These are phyloP conservation scores for Ceraclea dissimilis DNA, from an alignment of 2,888 invertebrate genomes.

Conservation along the genomic window DNA sequence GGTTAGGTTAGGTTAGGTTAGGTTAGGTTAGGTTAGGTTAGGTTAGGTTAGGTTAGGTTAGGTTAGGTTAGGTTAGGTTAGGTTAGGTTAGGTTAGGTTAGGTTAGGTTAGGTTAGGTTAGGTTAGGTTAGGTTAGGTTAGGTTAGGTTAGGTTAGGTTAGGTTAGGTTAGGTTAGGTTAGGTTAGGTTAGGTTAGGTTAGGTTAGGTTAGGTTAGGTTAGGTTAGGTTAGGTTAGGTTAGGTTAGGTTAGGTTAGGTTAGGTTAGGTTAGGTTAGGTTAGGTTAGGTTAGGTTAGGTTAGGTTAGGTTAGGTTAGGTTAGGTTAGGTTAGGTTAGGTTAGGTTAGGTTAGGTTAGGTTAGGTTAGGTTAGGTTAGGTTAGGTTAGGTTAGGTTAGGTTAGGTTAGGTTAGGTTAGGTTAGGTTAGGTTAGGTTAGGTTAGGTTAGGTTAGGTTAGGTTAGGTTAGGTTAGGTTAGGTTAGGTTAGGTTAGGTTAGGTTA, in stretches of 20 bases:
- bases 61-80: constrained; percentile 6
- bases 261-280: constrained; percentile 12
- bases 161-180: constrained; percentile 6
- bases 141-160: constrained; percentile 6
- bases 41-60: constrained; percentile 6
- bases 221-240: constrained; percentile 6
- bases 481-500: constrained; percentile 6
- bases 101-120: constrained; percentile 6
- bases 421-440: constrained; percentile 7
- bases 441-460: constrained; percentile 5
- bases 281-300: constrained; percentile 12
- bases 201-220: constrained; percentile 6
- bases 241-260: constrained; percentile 9
- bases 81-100: constrained; percentile 6
- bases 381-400: constrained; percentile 8
- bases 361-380: constrained; percentile 10
- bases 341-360: constrained; percentile 11
- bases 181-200: constrained; percentile 6
- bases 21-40: constrained; percentile 6
- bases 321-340: constrained; percentile 7
- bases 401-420: constrained; percentile 1
- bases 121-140: constrained; percentile 5
- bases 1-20: constrained; percentile 6
- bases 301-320: constrained; percentile 8
- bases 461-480: constrained; percentile 5